Evolutionary conservation across 2,888 invertebrate genomes (phyloP).

Genomic region (Elysia crispata): DNA sequence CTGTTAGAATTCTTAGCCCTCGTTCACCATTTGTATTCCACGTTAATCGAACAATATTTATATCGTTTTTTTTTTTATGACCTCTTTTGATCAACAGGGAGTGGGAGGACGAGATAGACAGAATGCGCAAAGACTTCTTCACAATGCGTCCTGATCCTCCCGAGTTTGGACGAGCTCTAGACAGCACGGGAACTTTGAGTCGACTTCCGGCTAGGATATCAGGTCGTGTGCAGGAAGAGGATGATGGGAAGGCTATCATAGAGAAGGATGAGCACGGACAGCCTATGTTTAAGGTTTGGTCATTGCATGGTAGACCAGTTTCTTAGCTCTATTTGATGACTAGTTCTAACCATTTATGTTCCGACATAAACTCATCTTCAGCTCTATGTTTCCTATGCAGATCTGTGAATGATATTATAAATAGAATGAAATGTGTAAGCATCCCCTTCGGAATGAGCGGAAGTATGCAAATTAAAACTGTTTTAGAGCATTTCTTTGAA

Average conservation of each 20-base stretch:
- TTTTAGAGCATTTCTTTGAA: too few relatives aligned
- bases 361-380: too few relatives aligned
- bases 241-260: constrained; percentile 49
- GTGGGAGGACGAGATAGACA: constrained; percentile 74
- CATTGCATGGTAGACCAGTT: neutral
- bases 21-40: too few relatives aligned
- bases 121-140: constrained; percentile 76
- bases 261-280: constrained; percentile 52
- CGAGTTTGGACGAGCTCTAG: constrained; percentile 9
- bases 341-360: too few relatives aligned
- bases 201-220: constrained; percentile 32
- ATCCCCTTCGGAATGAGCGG: too few relatives aligned
- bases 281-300: constrained; percentile 51
- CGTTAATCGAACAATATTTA: too few relatives aligned
- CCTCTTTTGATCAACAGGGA: constrained; percentile 54
- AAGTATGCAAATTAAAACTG: too few relatives aligned
- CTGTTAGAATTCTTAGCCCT: too few relatives aligned
- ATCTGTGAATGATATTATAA: too few relatives aligned
- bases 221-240: constrained; percentile 27
- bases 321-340: too few relatives aligned
- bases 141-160: constrained; percentile 66
- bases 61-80: neutral
- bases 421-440: too few relatives aligned
- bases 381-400: too few relatives aligned
- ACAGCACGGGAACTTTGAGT: constrained; percentile 22